Percentiles rank a stretch among this genome's conserved stretches.
phyloP scores from a whole-genome alignment of 2,113 vertebrate genomes.

The Himantopus leucocephalus region DNA sequence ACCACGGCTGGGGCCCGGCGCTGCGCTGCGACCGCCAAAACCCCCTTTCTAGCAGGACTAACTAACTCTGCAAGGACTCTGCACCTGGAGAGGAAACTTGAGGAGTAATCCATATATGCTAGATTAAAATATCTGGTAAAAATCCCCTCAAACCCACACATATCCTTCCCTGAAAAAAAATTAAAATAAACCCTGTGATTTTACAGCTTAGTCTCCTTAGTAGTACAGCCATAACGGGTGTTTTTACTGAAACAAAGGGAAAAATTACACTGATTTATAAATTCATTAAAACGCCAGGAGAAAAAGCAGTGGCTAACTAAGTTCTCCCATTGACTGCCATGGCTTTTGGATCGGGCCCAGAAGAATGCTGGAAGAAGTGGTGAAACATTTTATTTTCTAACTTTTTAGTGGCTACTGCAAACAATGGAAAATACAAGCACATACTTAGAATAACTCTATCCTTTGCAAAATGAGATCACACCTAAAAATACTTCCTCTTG shows the following conservation, averaged over 20 bases:
- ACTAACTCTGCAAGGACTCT: not conserved
- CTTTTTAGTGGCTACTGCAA: constrained; percentile 30
- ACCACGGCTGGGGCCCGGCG: not conserved
- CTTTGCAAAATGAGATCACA: constrained; percentile 61
- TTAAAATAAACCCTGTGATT: not conserved
- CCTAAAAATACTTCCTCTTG: constrained; percentile 66
- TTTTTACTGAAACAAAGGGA: constrained; percentile 1
- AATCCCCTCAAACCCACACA: constrained; percentile 5
- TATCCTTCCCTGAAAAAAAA: not conserved
- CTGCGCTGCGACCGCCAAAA: not conserved
- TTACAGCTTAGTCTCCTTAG: not conserved
- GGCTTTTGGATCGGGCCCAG: constrained; percentile 13
- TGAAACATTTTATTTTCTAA: constrained; percentile 46
- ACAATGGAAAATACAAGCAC: constrained; percentile 63
- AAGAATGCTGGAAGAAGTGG: constrained; percentile 24
- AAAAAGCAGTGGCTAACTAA: not conserved
- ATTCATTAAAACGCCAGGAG: not conserved
- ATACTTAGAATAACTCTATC: constrained; percentile 65
- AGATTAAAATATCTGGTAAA: constrained; percentile 32
- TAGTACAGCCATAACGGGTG: not conserved
- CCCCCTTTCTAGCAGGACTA: not conserved
- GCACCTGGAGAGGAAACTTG: constrained; percentile 55
- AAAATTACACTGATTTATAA: not conserved
- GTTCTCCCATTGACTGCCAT: not conserved
- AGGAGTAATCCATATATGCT: not conserved